phyloP scores from a whole-genome alignment of 2,888 invertebrate genomes.

The Acanthosepion esculentum region DNA sequence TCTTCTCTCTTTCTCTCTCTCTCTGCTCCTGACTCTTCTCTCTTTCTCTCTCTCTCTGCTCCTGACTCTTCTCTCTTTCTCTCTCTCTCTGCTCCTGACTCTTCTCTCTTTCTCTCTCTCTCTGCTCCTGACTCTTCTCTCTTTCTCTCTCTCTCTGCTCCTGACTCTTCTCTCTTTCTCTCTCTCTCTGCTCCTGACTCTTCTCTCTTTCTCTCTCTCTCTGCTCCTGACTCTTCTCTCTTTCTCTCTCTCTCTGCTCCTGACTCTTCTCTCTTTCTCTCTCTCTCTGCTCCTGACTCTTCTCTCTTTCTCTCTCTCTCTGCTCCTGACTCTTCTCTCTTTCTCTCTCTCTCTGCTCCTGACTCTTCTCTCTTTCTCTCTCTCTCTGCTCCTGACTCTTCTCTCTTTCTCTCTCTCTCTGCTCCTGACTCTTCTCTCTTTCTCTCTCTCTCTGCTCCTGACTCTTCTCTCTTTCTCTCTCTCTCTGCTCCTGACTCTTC shows the following conservation, averaged over 20 bases:
- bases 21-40: constrained; percentile 49
- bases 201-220: constrained; percentile 49
- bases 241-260: neutral
- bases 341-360: too few species aligned
- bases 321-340: too few species aligned
- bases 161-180: neutral
- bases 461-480: too few species aligned
- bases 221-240: constrained; percentile 39
- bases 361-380: too few species aligned
- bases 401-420: neutral
- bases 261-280: neutral
- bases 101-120: constrained; percentile 48
- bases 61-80: neutral
- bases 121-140: constrained; percentile 45
- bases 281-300: too few species aligned
- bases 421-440: too few species aligned
- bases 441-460: too few species aligned
- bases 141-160: neutral
- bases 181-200: too few species aligned
- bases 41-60: constrained; percentile 45
- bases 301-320: too few species aligned
- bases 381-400: too few species aligned
- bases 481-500: neutral
- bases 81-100: neutral
- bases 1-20: constrained; percentile 48